Conservation (phyloP, 2,113 vertebrate species). For the Terrapene triunguis region DNA sequence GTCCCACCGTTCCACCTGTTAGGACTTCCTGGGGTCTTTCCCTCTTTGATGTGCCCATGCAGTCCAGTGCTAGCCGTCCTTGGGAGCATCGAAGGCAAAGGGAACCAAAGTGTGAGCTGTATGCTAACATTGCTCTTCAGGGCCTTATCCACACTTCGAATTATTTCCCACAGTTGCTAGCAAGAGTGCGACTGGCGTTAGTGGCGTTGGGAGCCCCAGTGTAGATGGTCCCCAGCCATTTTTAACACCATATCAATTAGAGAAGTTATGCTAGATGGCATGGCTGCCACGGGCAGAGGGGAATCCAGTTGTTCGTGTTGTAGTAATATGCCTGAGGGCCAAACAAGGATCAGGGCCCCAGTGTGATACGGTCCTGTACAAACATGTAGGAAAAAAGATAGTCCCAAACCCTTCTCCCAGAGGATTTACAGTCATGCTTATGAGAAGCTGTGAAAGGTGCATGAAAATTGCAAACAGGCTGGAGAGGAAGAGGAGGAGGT, state of each 20-base stretch:
- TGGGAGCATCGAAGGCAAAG: background rate
- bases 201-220: background rate
- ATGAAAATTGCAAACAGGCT: background rate
- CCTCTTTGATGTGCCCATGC: background rate
- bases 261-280: background rate
- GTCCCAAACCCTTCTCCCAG: background rate
- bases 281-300: too few species aligned
- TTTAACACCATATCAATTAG: background rate
- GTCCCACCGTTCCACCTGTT: background rate
- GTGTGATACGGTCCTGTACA: background rate
- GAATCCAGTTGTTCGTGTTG: background rate
- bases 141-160: background rate
- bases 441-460: background rate
- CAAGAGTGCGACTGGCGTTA: background rate
- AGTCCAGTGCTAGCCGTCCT: background rate
- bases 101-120: background rate
- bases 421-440: background rate
- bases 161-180: background rate
- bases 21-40: background rate
- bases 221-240: background rate
- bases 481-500: background rate
- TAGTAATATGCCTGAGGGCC: background rate
- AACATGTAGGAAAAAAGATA: background rate
- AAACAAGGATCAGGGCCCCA: background rate
- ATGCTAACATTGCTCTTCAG: background rate